phyloP scores from a whole-genome alignment of 2,888 invertebrate species.

The Eumerus sabulonum region DNA sequence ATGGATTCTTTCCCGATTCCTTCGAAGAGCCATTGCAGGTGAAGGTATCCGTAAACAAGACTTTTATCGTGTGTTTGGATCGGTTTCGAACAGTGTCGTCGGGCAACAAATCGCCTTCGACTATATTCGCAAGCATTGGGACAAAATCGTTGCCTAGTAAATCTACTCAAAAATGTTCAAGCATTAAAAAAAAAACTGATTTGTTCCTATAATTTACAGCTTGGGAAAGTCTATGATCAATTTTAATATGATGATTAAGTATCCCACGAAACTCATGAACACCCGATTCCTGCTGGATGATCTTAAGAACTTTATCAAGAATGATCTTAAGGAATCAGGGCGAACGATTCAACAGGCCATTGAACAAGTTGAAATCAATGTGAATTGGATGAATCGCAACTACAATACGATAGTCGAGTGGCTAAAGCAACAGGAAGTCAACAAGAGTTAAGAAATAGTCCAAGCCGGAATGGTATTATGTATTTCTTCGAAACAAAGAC shows the following conservation, averaged over 20 bases:
- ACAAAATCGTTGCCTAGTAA: conserved; percentile 85
- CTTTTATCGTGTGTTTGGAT: conserved; percentile 86
- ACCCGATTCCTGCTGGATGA: conserved; percentile 88
- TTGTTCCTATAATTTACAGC: conserved; percentile 78
- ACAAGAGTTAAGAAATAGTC: conserved; percentile 44
- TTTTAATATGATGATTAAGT: conserved; percentile 85
- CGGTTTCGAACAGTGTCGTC: conserved; percentile 87
- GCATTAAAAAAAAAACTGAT: background rate
- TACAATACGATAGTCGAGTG: conserved; percentile 87
- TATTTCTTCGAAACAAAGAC: conserved; percentile 52
- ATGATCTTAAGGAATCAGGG: conserved; percentile 84
- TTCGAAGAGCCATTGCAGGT: conserved; percentile 86
- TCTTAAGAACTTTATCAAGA: conserved; percentile 84
- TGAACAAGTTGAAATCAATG: conserved; percentile 89
- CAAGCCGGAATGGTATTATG: background rate
- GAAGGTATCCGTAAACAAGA: conserved; percentile 92
- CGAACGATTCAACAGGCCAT: conserved; percentile 89
- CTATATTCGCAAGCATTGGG: conserved; percentile 88
- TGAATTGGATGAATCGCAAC: conserved; percentile 90
- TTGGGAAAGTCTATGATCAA: conserved; percentile 86
- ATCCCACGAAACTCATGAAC: conserved; percentile 86
- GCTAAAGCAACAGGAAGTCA: conserved; percentile 79
- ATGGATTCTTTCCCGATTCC: conserved; percentile 86
- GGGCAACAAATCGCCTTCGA: conserved; percentile 91
- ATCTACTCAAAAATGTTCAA: conserved; percentile 74